Evolutionary conservation across 2,113 vertebrate genomes (phyloP).

Genomic region (Nothoprocta perdicaria): DNA sequence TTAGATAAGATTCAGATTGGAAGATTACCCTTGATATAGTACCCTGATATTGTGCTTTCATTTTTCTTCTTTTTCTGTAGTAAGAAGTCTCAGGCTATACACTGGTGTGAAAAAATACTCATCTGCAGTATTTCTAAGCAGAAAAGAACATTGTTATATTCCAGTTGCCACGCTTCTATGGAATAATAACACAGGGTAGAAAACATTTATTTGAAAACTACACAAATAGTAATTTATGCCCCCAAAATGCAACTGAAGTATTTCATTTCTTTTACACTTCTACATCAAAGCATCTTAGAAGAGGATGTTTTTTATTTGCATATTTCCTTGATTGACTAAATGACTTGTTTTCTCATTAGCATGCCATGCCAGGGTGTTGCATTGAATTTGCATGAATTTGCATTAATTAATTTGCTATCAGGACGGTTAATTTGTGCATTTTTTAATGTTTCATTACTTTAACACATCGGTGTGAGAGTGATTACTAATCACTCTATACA

Average conservation of each 20-base stretch:
- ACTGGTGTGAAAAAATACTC: background rate
- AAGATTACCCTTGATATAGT: background rate
- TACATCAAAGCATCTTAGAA: slow-evolving; percentile 36
- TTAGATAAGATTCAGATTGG: background rate
- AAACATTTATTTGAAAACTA: background rate
- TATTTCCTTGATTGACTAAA: slow-evolving; percentile 70
- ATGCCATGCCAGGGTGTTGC: slow-evolving; percentile 39
- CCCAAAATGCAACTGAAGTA: background rate
- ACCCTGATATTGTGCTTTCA: background rate
- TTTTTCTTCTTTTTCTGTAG: background rate
- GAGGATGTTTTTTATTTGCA: slow-evolving; percentile 66
- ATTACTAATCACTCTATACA: background rate
- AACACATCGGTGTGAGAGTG: slow-evolving; percentile 24
- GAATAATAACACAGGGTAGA: background rate
- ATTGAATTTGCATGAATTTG: slow-evolving; percentile 67
- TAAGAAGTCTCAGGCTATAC: background rate
- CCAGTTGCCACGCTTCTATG: background rate
- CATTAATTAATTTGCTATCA: slow-evolving; percentile 59
- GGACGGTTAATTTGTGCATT: slow-evolving; percentile 48
- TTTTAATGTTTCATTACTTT: slow-evolving; percentile 39
- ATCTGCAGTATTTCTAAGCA: background rate
- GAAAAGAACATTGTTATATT: background rate
- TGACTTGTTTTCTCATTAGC: slow-evolving; percentile 59
- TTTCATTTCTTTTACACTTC: slow-evolving; percentile 36
- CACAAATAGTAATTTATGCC: background rate